phyloP scores from a whole-genome alignment of 2,113 vertebrate species.

The Catagonus wagneri region DNA sequence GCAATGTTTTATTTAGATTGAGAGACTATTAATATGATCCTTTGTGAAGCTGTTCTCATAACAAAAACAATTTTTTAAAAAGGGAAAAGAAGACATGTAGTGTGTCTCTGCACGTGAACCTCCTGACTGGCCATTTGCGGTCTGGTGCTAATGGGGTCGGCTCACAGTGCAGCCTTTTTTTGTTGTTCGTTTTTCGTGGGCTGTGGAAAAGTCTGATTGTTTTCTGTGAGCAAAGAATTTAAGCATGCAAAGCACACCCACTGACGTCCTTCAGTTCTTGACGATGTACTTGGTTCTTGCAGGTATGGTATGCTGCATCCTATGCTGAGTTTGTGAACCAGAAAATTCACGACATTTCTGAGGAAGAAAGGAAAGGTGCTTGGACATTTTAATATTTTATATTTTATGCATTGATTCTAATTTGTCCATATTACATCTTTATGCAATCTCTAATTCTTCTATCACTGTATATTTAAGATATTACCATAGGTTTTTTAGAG shows the following conservation, averaged over 20 bases:
- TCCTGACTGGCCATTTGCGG: neutral
- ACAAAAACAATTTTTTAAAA: constrained; percentile 37
- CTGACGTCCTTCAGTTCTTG: neutral
- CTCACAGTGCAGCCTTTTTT: neutral
- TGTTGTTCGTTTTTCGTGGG: neutral
- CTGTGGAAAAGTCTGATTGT: neutral
- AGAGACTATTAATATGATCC: neutral
- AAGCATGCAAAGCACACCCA: neutral
- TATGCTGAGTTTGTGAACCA: constrained; percentile 98
- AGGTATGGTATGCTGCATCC: constrained; percentile 99
- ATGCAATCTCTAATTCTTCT: neutral
- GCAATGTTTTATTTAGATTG: constrained; percentile 44
- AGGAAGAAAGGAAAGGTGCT: constrained; percentile 97
- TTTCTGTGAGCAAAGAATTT: neutral
- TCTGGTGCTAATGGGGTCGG: neutral
- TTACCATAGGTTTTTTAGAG: constrained; percentile 5
- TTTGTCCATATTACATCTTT: neutral
- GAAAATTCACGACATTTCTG: constrained; percentile 97
- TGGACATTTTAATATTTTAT: constrained; percentile 32
- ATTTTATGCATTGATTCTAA: constrained; percentile 4
- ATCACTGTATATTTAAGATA: neutral
- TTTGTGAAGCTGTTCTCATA: constrained; percentile 37
- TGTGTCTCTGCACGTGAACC: neutral
- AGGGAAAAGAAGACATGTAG: neutral
- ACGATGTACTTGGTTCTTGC: constrained; percentile 50